These are phyloP conservation scores for Thalassoma bifasciatum DNA, from an alignment of 2,113 vertebrate genomes.

Conservation along the genomic window DNA sequence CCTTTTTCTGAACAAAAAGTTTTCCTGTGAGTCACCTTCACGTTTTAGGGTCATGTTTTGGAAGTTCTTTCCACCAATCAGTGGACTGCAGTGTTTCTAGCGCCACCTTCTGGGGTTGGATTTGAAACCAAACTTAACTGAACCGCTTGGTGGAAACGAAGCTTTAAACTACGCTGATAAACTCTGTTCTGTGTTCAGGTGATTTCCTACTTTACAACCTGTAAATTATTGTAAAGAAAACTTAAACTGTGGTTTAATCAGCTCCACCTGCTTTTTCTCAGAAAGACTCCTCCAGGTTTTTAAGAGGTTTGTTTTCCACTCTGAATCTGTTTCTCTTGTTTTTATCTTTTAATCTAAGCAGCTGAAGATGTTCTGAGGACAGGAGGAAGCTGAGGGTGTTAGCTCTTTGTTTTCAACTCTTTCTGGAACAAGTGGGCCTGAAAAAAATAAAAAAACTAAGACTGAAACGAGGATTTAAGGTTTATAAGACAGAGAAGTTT, in stretches of 20 bases:
- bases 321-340: conserved; percentile 38
- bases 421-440: conserved; percentile 43
- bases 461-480: conserved; percentile 58
- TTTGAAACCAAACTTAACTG: too few relatives aligned
- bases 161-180: too few relatives aligned
- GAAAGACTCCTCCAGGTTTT: conserved; percentile 35
- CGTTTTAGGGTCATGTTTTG: too few relatives aligned
- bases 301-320: conserved; percentile 57
- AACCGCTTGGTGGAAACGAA: too few relatives aligned
- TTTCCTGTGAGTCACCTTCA: too few relatives aligned
- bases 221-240: not conserved
- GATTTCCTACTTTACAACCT: not conserved
- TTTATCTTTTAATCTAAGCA: conserved; percentile 49
- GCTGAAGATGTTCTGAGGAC: conserved; percentile 34
- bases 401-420: conserved; percentile 54
- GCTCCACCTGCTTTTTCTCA: conserved; percentile 16
- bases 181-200: not conserved
- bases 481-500: conserved; percentile 31
- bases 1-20: too few relatives aligned
- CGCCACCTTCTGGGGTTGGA: too few relatives aligned
- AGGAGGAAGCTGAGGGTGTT: conserved; percentile 38
- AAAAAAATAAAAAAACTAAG: conserved; percentile 57
- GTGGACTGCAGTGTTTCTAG: too few relatives aligned
- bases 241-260: not conserved
- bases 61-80: too few relatives aligned